phyloP scores from a whole-genome alignment of 2,797 vertebrate species.

The Toxotes lorentzi region DNA sequence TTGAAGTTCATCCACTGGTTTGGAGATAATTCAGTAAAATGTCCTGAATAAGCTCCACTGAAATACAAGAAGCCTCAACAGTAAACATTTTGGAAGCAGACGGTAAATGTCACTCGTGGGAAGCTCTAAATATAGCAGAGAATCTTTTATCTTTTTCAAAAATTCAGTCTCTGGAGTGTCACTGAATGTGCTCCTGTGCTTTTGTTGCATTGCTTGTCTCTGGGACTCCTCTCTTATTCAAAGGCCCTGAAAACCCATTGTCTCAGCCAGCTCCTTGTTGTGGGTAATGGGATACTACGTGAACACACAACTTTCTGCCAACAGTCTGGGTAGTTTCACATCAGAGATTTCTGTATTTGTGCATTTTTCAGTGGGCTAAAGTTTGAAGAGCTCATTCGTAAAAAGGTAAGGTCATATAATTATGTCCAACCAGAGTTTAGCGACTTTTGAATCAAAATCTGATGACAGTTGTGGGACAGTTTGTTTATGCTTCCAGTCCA shows the following conservation, averaged over 20 bases:
- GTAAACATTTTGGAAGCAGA: slow-evolving; percentile 15
- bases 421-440: too few species aligned
- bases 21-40: slow-evolving; percentile 18
- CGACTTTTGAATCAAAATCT: too few species aligned
- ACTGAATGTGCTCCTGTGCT: background rate
- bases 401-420: too few species aligned
- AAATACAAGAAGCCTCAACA: background rate
- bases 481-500: too few species aligned
- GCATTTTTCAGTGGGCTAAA: too few species aligned
- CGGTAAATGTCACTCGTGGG: slow-evolving; percentile 27
- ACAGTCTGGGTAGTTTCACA: background rate
- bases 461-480: too few species aligned
- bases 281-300: background rate
- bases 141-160: slow-evolving; percentile 13
- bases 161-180: slow-evolving; percentile 1
- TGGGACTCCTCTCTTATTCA: background rate
- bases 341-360: too few species aligned
- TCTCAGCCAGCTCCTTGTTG: background rate
- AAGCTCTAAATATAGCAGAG: slow-evolving; percentile 28
- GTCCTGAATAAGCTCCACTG: slow-evolving; percentile 3
- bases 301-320: background rate
- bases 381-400: too few species aligned
- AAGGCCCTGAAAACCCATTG: background rate
- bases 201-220: background rate
- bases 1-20: slow-evolving; percentile 28